phyloP scores from a whole-genome alignment of 2,113 vertebrate genomes.

The Pelodiscus sinensis region DNA sequence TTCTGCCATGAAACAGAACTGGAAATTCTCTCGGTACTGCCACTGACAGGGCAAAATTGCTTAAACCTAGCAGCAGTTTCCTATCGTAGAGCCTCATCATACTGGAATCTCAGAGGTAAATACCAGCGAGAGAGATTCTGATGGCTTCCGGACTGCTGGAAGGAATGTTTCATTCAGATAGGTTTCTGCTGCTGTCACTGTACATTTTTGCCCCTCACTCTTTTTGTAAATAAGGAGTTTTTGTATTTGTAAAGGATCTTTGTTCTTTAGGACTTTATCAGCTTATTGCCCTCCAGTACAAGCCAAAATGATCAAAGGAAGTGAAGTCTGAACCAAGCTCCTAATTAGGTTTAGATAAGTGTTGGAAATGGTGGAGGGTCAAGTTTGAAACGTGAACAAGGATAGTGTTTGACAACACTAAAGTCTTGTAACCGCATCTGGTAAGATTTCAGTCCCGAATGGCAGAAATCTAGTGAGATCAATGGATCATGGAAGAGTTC shows the following conservation, averaged over 20 bases:
- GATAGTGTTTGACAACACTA: background rate
- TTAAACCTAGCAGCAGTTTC: background rate
- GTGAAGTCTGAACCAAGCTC: rapidly evolving
- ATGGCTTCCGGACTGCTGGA: background rate
- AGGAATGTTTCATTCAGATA: background rate
- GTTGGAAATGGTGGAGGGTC: background rate
- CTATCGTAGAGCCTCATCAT: background rate
- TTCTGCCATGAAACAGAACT: slow-evolving; percentile 17
- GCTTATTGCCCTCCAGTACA: background rate
- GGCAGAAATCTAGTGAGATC: background rate
- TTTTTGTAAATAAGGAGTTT: background rate
- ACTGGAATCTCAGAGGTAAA: background rate
- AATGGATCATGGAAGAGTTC: background rate
- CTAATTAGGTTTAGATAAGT: background rate
- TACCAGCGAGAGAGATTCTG: rapidly evolving
- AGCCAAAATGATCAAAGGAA: rapidly evolving
- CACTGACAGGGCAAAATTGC: rapidly evolving
- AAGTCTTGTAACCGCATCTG: background rate
- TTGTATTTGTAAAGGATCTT: background rate
- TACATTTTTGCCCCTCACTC: background rate
- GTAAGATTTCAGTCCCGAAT: background rate
- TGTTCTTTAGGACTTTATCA: background rate
- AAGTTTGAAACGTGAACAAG: background rate
- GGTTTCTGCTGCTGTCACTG: background rate
- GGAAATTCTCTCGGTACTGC: background rate